A percentile compares a stretch with the other conserved stretches of the same genome.
Conservation (phyloP, 2,113 vertebrate species). For the Istiophorus platypterus region DNA sequence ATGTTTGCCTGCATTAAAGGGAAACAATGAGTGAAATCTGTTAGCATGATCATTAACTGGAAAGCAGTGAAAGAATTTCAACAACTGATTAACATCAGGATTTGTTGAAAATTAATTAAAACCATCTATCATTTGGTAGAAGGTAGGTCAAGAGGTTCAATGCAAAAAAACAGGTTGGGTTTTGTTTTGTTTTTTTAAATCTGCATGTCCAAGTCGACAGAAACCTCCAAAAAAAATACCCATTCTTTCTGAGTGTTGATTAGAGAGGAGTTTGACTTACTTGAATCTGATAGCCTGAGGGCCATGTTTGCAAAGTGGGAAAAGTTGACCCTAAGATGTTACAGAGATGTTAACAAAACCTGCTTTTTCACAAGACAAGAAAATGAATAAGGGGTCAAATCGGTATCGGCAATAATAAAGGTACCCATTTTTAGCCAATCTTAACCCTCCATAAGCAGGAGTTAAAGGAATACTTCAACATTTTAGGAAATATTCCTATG, state of each 20-base stretch:
- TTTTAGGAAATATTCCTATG: not conserved
- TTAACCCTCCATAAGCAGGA: not conserved
- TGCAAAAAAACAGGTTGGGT: not conserved
- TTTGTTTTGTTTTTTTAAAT: not conserved
- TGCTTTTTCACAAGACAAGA: constrained; percentile 3
- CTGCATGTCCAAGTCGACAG: not conserved
- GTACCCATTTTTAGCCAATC: not conserved
- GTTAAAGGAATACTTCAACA: constrained; percentile 1
- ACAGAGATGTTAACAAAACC: not conserved
- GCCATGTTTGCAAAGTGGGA: not conserved
- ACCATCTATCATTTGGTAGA: not conserved
- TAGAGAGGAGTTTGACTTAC: constrained; percentile 9
- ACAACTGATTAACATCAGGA: not conserved
- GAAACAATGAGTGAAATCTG: not conserved
- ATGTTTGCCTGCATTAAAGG: not conserved
- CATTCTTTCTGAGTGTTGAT: not conserved
- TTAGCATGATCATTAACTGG: not conserved
- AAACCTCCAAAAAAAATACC: not conserved
- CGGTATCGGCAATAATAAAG: not conserved
- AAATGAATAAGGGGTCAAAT: not conserved
- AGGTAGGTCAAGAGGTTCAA: not conserved
- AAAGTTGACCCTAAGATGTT: not conserved
- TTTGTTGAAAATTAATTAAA: constrained; percentile 3
- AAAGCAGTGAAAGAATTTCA: not conserved
- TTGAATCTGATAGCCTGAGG: constrained; percentile 9